Base-by-base conservation (phyloP, 2,113 vertebrate genomes). In the Diphyllodes magnificus region DNA sequence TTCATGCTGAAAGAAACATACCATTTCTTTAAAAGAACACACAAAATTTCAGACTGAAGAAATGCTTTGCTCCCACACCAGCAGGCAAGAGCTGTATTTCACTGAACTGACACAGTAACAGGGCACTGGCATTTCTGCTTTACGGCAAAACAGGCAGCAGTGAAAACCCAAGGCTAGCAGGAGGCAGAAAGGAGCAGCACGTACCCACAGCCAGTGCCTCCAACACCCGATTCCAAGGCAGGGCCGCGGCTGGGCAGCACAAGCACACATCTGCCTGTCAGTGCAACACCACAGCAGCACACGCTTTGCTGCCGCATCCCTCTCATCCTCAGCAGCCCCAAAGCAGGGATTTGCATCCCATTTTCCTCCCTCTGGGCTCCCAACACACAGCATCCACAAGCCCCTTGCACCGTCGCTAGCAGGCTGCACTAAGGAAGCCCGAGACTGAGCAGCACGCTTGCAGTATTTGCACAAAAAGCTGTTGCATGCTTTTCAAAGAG, bases 1-100 rank as follows among this genome's bases (percentile, higher is more conserved):
- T 80, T 53, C 66, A 73, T 4, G 31, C 79, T 70, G 57, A 45
- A 90, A 83, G 72, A 65, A 94, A 35, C 27, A 51, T 0, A 1
- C 15, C 39, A 73, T 68, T 92, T 88, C 90, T 91, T 86, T 24
- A 83, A 73, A 93, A 82, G 23, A 91, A 77, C 47, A 90, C 42
- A 72, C 47, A 81, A 51, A 35, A 88, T 83, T 78, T 86, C 82
- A 78, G 49, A 65, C 82, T 59, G 53, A 47, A 88, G 83, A 92
- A 91, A 54, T 5, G 73, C 66, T 87, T 76, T 86, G 86, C 90
- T 96, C 63, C 70, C 69, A 72, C 60, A 89, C 54, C 47, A 93
- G 89, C 88, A 91, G 82, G 86, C 84, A 80, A 49, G 53, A 93
- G 56, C 83, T 92, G 4, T 17, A 73, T 66, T 85, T 95, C 95